These are phyloP conservation scores for Capromys pilorides DNA, from an alignment of 2,797 vertebrate species.

Conservation along the genomic window DNA sequence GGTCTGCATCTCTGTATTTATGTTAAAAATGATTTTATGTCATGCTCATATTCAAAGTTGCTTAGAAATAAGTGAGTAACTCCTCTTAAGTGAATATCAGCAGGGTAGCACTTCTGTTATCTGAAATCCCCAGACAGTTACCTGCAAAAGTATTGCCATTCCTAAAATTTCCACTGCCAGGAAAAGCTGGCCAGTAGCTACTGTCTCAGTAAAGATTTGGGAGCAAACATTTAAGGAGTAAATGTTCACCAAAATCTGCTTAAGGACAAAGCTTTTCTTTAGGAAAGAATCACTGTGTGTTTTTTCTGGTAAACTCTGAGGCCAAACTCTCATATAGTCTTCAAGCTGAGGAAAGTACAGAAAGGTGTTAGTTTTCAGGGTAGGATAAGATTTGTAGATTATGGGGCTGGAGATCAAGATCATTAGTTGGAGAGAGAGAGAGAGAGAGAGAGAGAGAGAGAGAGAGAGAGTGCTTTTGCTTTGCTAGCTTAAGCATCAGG, in stretches of 20 bases:
- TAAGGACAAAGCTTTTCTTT: background rate
- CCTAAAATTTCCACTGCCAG: no score
- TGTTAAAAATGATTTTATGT: background rate
- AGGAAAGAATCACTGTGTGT: background rate
- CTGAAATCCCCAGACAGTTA: background rate
- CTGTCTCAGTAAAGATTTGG: background rate
- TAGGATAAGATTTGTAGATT: background rate
- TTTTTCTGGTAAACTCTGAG: background rate
- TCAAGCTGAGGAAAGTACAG: background rate
- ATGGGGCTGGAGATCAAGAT: background rate
- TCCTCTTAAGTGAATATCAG: background rate
- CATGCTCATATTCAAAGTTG: background rate
- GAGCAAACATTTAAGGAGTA: background rate
- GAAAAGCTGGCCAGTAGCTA: background rate
- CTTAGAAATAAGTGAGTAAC: background rate
- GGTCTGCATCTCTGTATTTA: background rate
- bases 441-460: background rate
- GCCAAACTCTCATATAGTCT: background rate
- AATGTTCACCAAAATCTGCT: background rate
- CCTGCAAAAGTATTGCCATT: no score
- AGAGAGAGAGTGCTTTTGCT: no score
- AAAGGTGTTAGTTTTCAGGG: background rate
- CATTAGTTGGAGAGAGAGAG: background rate
- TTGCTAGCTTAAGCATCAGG: background rate
- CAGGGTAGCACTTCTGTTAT: no score